Percentiles rank a stretch among this genome's conserved stretches.
phyloP scores from a whole-genome alignment of 2,113 vertebrate species.

The Rhizomys pruinosus region DNA sequence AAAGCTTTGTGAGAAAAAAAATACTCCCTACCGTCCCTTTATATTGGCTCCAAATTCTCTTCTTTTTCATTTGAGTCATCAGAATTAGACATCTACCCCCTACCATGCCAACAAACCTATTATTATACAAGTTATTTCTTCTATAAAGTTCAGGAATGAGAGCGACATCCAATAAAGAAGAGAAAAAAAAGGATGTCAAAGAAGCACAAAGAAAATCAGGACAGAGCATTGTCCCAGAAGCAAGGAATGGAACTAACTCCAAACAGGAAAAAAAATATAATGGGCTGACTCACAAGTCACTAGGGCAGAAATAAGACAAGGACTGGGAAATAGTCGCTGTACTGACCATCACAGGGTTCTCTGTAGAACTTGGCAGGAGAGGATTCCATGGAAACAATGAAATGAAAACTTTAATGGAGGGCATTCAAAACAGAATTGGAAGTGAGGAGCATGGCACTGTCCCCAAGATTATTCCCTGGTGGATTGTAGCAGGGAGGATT shows the following conservation, averaged over 20 bases:
- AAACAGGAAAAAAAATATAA: background rate
- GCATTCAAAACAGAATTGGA: background rate
- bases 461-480: background rate
- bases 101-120: background rate
- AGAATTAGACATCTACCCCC: background rate
- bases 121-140: background rate
- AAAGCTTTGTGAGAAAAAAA: background rate
- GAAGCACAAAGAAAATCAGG: background rate
- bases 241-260: constrained; percentile 5
- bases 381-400: background rate
- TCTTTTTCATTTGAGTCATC: background rate
- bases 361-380: background rate
- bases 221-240: background rate
- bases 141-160: background rate
- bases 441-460: background rate
- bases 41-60: background rate
- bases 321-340: background rate
- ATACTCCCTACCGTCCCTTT: background rate
- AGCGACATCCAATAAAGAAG: background rate
- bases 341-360: background rate
- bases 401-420: background rate
- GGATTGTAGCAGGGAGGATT: background rate
- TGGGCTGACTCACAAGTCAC: background rate
- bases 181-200: background rate
- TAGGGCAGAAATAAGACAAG: background rate